phyloP scores from a whole-genome alignment of 2,797 vertebrate genomes.

The Tinamus major region DNA sequence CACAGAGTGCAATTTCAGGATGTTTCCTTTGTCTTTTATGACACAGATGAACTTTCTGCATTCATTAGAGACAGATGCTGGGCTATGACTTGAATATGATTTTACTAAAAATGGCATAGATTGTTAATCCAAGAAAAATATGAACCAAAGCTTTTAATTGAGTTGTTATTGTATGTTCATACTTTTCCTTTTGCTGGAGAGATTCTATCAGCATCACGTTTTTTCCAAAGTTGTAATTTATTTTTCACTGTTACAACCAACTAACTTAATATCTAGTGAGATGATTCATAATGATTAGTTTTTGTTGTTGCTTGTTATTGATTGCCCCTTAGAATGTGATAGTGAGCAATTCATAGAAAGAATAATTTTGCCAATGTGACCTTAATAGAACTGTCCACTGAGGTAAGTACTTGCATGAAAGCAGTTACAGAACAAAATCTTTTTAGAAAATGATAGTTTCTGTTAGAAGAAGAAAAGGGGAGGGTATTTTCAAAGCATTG shows the following conservation, averaged over 20 bases:
- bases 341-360: conserved; percentile 28
- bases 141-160: background rate
- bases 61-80: background rate
- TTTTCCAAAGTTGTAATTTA: no score
- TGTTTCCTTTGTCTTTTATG: background rate
- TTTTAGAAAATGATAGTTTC: background rate
- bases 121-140: background rate
- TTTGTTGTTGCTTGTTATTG: background rate
- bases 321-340: background rate
- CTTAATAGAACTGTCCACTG: background rate
- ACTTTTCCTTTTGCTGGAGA: background rate
- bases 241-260: background rate
- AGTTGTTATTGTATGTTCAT: background rate
- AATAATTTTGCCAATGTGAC: background rate
- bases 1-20: background rate
- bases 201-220: background rate
- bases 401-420: background rate
- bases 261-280: background rate
- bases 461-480: background rate
- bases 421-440: background rate
- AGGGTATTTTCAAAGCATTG: background rate
- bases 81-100: background rate
- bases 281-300: conserved; percentile 17
- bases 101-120: background rate
- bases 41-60: background rate